Evolutionary conservation across 1,140 invertebrate species (phyloP).

Genomic region (Euglossa dilemma): DNA sequence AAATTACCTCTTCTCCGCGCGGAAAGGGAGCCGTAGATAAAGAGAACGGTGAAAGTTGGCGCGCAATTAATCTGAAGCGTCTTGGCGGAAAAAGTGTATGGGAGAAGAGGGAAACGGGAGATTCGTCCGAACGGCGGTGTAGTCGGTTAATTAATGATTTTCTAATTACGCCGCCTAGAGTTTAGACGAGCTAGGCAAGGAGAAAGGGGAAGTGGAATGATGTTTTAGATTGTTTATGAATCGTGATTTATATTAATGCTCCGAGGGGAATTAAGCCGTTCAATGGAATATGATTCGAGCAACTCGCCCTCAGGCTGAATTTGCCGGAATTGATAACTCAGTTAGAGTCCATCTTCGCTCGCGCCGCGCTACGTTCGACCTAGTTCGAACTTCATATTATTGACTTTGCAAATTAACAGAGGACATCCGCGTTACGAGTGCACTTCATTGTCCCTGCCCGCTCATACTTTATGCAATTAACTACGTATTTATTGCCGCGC

Average conservation of each 20-base stretch:
- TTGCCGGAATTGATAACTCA: slow-evolving; percentile 33
- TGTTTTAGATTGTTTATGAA: neutral
- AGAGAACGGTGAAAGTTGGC: slow-evolving; percentile 15
- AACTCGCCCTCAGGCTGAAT: slow-evolving; percentile 5
- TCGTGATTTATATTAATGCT: slow-evolving; percentile 9
- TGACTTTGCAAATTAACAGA: slow-evolving; percentile 18
- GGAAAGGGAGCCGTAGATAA: slow-evolving; percentile 4
- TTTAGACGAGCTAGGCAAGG: neutral
- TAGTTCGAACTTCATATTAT: slow-evolving; percentile 41
- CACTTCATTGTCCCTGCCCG: neutral
- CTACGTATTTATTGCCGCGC: neutral
- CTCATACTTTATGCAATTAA: slow-evolving; percentile 4
- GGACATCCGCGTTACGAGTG: neutral
- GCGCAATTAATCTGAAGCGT: neutral
- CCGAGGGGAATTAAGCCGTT: neutral
- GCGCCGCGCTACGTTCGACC: neutral
- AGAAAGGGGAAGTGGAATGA: neutral
- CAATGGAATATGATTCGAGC: slow-evolving; percentile 5
- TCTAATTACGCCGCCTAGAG: neutral
- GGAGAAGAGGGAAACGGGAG: neutral
- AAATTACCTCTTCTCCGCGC: slow-evolving; percentile 8
- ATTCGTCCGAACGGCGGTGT: neutral
- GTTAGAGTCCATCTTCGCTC: slow-evolving; percentile 28
- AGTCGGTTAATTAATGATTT: neutral
- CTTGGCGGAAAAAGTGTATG: neutral